Evolutionary conservation across 1,140 invertebrate species (phyloP).

Genomic region (Penaeus vannamei): DNA sequence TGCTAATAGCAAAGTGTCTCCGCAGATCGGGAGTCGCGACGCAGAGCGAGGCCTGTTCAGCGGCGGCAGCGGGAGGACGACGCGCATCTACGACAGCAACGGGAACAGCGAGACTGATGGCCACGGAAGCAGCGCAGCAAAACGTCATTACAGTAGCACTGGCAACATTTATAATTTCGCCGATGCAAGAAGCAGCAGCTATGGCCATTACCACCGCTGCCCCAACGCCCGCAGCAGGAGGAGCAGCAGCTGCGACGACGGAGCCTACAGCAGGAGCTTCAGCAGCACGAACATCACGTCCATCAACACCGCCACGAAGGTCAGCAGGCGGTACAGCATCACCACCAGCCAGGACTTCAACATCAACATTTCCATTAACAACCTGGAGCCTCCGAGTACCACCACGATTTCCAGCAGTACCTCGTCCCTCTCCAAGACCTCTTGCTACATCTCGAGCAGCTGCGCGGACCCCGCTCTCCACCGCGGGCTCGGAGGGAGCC

Average conservation of each 20-base stretch:
- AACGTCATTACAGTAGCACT: no score
- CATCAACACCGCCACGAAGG: background rate
- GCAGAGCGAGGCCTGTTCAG: no score
- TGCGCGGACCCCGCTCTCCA: background rate
- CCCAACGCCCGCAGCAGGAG: background rate
- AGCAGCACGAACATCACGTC: conserved; percentile 9
- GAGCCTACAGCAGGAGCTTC: background rate
- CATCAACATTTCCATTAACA: conserved; percentile 56
- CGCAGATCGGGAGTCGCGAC: no score
- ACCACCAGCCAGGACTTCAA: conserved; percentile 56
- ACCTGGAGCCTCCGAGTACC: background rate
- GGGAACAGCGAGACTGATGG: no score
- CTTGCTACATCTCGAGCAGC: no score
- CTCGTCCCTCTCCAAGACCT: conserved; percentile 41
- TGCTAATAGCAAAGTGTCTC: no score
- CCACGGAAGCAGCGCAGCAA: no score
- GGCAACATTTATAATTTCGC: no score
- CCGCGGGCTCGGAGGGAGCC: conserved; percentile 30
- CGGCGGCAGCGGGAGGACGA: no score
- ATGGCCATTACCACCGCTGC: no score
- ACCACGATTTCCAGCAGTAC: conserved; percentile 26
- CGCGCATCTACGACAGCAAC: no score
- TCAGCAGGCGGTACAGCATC: conserved; percentile 48
- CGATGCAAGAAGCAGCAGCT: no score
- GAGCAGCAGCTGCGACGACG: conserved; percentile 3